These are phyloP conservation scores for Aromia moschata DNA, from an alignment of 2,888 invertebrate species.

Conservation along the genomic window DNA sequence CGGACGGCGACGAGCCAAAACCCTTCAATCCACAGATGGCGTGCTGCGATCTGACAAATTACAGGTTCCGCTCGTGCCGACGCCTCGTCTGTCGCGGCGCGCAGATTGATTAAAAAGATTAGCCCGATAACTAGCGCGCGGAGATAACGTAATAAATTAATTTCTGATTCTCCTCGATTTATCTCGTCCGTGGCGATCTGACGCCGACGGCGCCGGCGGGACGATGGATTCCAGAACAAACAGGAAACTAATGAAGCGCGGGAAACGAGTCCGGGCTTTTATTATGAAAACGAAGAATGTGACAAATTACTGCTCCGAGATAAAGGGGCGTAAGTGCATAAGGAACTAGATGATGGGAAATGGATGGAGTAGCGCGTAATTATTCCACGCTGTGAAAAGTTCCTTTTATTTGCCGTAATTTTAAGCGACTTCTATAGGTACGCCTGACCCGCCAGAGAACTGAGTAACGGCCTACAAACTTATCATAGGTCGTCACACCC, in stretches of 20 bases:
- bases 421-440: no score
- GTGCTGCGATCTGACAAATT: constrained; percentile 45
- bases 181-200: constrained; percentile 36
- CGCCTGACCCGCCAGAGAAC: no score
- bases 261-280: constrained; percentile 8
- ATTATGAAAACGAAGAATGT: constrained; percentile 26
- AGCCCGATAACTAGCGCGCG: constrained; percentile 46
- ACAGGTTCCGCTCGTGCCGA: constrained; percentile 44
- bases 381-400: no score
- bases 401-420: no score
- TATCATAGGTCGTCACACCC: no score
- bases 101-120: constrained; percentile 50
- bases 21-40: constrained; percentile 40
- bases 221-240: constrained; percentile 29
- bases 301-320: constrained; percentile 27
- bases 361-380: no score
- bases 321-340: no score
- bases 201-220: constrained; percentile 28
- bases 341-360: no score
- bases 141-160: constrained; percentile 49
- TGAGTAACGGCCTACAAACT: no score
- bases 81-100: constrained; percentile 40
- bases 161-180: constrained; percentile 48
- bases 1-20: constrained; percentile 17
- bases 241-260: constrained; percentile 27